phyloP scores from a whole-genome alignment of 2,113 vertebrate genomes.

The Xenus cinereus region DNA sequence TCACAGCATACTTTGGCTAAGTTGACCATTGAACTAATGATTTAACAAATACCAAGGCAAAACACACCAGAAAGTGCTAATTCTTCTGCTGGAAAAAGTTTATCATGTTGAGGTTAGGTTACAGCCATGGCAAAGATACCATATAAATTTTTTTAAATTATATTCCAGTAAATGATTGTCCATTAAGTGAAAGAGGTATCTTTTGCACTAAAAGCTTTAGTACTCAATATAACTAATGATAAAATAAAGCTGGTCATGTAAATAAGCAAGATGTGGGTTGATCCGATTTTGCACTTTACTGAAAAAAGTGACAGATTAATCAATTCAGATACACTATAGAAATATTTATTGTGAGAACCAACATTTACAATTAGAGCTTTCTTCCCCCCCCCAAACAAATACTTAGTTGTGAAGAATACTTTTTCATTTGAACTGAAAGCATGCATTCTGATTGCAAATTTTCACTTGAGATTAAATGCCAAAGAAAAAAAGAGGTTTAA shows the following conservation, averaged over 20 bases:
- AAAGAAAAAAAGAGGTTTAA: background rate
- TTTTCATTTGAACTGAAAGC: background rate
- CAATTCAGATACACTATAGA: background rate
- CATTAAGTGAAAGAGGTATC: background rate
- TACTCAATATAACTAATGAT: background rate
- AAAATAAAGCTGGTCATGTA: slow-evolving; percentile 13
- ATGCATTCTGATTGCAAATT: background rate
- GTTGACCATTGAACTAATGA: background rate
- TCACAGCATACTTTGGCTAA: background rate
- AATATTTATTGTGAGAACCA: slow-evolving; percentile 1
- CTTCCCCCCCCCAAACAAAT: background rate
- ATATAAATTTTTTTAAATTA: background rate
- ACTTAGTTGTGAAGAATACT: background rate
- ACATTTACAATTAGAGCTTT: background rate
- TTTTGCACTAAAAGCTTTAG: slow-evolving; percentile 19
- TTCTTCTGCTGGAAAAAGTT: background rate
- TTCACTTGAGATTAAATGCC: background rate
- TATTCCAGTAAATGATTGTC: background rate
- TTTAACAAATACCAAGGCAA: background rate
- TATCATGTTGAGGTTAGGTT: background rate
- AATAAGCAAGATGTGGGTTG: slow-evolving; percentile 4
- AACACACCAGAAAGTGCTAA: background rate
- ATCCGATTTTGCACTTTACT: background rate
- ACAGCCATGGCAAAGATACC: background rate
- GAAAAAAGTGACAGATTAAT: background rate